These are phyloP conservation scores for Podabrus alpinus DNA, from an alignment of 2,888 invertebrate genomes.

Conservation along the genomic window DNA sequence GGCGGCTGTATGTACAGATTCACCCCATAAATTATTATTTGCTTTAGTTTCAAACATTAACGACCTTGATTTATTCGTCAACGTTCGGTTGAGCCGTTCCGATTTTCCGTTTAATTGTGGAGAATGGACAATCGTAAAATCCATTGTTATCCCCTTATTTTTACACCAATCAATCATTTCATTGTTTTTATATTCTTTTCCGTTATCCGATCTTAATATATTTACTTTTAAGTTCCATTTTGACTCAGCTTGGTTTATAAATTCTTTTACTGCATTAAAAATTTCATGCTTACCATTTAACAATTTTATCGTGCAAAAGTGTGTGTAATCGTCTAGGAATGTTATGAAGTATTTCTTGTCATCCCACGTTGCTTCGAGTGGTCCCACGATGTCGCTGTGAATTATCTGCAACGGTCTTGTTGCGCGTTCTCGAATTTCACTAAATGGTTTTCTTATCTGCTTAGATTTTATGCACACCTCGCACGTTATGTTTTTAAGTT, in stretches of 20 bases:
- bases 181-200: too few species aligned
- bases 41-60: too few species aligned
- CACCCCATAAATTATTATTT: too few species aligned
- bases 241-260: too few species aligned
- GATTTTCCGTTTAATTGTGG: constrained; percentile 35
- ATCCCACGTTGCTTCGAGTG: constrained; percentile 43
- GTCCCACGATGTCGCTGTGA: constrained; percentile 44
- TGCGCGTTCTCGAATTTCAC: constrained; percentile 14
- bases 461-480: background rate
- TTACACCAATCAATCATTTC: too few species aligned
- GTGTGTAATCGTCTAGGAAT: constrained; percentile 46
- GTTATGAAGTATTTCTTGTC: constrained; percentile 43
- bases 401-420: constrained; percentile 43
- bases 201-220: too few species aligned
- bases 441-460: background rate
- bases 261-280: too few species aligned
- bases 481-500: background rate
- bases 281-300: too few species aligned
- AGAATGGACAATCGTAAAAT: constrained; percentile 33
- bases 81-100: constrained; percentile 37
- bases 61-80: constrained; percentile 33
- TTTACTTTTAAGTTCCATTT: too few species aligned
- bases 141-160: constrained; percentile 32
- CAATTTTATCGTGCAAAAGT: constrained; percentile 41
- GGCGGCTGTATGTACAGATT: constrained; percentile 32